Conservation (phyloP, 2,113 vertebrate genomes). For the Neopipo cinnamomea region DNA sequence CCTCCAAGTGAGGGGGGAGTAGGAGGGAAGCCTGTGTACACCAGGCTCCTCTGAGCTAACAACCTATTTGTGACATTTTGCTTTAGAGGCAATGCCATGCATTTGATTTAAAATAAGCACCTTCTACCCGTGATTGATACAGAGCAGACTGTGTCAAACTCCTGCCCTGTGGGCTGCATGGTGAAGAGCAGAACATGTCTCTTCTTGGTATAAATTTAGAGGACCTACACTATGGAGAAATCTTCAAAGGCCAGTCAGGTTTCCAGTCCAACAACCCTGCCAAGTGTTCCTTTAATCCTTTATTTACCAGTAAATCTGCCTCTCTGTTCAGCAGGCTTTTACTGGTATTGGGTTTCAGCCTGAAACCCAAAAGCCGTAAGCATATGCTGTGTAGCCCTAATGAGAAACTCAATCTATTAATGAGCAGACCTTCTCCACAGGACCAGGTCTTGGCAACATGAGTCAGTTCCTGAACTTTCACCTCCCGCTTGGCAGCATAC, state of each 20-base stretch:
- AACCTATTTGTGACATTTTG: not conserved
- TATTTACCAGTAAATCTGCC: conserved; percentile 69
- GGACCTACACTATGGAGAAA: not conserved
- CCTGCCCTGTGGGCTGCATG: not conserved
- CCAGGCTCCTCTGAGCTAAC: not conserved
- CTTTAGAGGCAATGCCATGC: not conserved
- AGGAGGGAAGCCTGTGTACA: not conserved
- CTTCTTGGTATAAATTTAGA: not conserved
- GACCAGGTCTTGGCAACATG: conserved; percentile 60
- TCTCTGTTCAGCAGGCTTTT: conserved; percentile 36
- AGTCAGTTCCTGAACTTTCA: conserved; percentile 68
- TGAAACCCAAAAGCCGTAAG: conserved; percentile 31
- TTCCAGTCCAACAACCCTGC: conserved; percentile 40
- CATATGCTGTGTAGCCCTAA: conserved; percentile 54
- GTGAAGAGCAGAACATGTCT: not conserved
- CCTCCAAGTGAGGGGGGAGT: not conserved
- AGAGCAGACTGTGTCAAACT: not conserved
- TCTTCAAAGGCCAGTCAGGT: conserved; percentile 54
- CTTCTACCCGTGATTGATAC: not conserved
- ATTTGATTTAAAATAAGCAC: not conserved
- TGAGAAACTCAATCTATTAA: conserved; percentile 66
- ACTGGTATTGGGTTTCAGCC: conserved; percentile 49
- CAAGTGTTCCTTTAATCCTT: conserved; percentile 64
- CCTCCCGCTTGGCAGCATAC: conserved; percentile 57
- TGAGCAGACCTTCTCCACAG: conserved; percentile 53